A percentile compares a stretch with the other conserved stretches of the same genome.
Conservation (phyloP, 1,140 invertebrate genomes). For the Ips nitidus region DNA sequence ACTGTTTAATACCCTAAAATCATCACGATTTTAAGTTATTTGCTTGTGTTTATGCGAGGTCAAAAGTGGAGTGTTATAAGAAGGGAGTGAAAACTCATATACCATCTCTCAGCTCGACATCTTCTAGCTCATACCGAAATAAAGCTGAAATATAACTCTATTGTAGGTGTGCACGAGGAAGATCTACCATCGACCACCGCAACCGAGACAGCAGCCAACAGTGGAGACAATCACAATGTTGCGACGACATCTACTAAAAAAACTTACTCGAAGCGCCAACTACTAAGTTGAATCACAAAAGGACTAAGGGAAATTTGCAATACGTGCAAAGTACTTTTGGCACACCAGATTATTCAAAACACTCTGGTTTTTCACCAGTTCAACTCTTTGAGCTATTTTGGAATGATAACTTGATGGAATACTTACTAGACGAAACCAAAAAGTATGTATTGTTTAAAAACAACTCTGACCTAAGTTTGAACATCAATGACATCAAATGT, state of each 20-base stretch:
- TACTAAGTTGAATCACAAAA: no score
- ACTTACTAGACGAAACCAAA: conserved; percentile 24
- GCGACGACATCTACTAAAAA: conserved; percentile 30
- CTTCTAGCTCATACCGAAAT: no score
- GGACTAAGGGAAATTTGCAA: neutral
- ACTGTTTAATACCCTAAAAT: no score
- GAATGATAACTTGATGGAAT: conserved; percentile 19
- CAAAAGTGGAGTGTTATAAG: no score
- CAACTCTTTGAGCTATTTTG: conserved; percentile 34
- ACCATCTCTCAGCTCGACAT: conserved; percentile 10
- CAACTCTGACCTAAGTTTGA: conserved; percentile 23
- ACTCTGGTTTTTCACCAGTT: neutral
- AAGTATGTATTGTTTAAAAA: conserved; percentile 36
- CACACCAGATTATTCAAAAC: conserved; percentile 1
- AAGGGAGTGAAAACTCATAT: no score
- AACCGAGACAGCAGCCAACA: conserved; percentile 1
- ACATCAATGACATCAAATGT: conserved; percentile 35
- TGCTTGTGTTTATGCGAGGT: no score
- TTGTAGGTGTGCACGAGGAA: conserved; percentile 53
- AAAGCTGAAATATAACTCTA: no score
- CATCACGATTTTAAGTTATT: no score
- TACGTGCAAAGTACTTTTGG: conserved; percentile 8
- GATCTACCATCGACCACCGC: neutral
- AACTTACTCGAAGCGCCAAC: neutral
- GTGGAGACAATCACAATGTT: conserved; percentile 14